Evolutionary conservation across 2,113 vertebrate genomes (phyloP).

Genomic region (Catagonus wagneri): DNA sequence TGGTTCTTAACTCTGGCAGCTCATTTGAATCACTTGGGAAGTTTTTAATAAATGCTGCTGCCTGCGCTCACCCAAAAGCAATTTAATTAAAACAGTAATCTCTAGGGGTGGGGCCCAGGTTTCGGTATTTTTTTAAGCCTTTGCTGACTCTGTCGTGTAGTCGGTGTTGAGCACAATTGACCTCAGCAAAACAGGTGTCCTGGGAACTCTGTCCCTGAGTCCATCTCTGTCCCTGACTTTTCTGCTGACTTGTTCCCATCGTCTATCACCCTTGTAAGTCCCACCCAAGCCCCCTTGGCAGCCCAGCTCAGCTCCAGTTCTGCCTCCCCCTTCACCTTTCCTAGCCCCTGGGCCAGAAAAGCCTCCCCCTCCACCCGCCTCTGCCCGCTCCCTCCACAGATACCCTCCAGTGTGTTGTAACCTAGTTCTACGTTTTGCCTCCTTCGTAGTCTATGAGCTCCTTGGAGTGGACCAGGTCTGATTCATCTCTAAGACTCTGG

Average conservation of each 20-base stretch:
- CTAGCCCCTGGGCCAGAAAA: not conserved
- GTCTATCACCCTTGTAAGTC: not conserved
- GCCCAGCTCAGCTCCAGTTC: not conserved
- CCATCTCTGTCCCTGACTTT: not conserved
- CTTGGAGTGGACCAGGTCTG: accelerated
- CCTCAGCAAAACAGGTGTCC: not conserved
- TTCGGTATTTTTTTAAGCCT: not conserved
- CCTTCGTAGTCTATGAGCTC: not conserved
- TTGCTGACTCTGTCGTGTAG: not conserved
- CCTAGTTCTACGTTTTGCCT: not conserved
- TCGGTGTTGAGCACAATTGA: not conserved
- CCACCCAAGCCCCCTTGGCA: not conserved
- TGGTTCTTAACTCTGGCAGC: not conserved
- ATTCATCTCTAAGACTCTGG: not conserved
- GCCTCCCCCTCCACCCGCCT: accelerated
- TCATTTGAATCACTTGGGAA: not conserved
- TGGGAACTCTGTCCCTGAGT: not conserved
- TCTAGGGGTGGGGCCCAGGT: not conserved
- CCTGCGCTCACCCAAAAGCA: not conserved
- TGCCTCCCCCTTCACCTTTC: not conserved
- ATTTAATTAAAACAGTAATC: not conserved
- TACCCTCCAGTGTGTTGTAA: not conserved
- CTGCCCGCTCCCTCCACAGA: not conserved
- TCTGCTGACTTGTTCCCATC: not conserved
- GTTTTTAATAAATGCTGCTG: not conserved